These are phyloP conservation scores for Philhelius pedissequus DNA, from an alignment of 2,888 invertebrate genomes.

Conservation along the genomic window DNA sequence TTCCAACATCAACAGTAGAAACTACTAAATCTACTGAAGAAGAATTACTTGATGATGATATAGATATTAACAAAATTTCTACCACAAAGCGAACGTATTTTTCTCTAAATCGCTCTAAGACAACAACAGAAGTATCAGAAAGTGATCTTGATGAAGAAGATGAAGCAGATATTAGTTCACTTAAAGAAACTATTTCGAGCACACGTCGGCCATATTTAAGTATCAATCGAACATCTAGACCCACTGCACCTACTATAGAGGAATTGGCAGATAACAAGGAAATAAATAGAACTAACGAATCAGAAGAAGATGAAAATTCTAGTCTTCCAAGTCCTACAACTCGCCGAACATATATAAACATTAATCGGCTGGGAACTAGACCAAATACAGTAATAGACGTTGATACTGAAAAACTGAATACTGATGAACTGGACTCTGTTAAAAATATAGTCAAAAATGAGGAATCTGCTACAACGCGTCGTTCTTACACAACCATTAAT, in stretches of 20 bases:
- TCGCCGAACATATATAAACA: conserved; percentile 37
- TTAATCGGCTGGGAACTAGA: conserved; percentile 27
- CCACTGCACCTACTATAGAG: background rate
- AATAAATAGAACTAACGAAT: background rate
- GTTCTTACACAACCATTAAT: conserved; percentile 31
- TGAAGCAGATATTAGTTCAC: background rate
- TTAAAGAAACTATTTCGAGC: background rate
- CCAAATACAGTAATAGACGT: background rate
- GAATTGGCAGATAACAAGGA: background rate
- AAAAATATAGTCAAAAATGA: background rate
- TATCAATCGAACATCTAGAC: conserved; percentile 49
- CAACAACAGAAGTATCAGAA: background rate
- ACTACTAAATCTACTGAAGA: background rate
- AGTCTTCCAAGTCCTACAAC: conserved; percentile 2
- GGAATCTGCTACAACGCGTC: conserved; percentile 25
- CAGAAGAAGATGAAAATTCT: background rate
- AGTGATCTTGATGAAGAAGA: background rate
- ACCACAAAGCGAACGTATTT: background rate
- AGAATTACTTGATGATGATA: background rate
- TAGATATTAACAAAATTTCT: background rate
- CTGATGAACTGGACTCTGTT: background rate
- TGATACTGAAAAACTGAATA: background rate
- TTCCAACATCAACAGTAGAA: background rate
- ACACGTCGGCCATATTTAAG: conserved; percentile 69
- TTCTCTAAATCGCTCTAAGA: background rate